These are phyloP conservation scores for Mactra quadrangularis DNA, from an alignment of 1,140 invertebrate species.

Conservation along the genomic window DNA sequence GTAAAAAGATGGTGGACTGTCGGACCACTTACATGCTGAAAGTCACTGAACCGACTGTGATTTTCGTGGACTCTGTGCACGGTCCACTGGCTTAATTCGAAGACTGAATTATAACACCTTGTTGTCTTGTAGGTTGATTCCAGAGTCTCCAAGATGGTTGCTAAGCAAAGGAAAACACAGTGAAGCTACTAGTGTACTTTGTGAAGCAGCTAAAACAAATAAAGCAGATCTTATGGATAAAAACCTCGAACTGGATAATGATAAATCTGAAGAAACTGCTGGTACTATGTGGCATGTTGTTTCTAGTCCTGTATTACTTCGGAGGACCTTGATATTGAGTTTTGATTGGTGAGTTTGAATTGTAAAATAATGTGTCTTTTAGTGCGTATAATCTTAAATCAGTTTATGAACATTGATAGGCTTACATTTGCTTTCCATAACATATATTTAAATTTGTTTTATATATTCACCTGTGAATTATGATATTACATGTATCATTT, in stretches of 20 bases:
- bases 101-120: too few relatives aligned
- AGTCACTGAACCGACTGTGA: too few relatives aligned
- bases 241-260: conserved; percentile 23
- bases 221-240: conserved; percentile 47
- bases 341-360: conserved; percentile 30
- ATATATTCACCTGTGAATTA: too few relatives aligned
- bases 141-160: conserved; percentile 69
- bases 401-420: too few relatives aligned
- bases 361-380: not conserved
- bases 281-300: conserved; percentile 77
- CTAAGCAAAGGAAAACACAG: conserved; percentile 35
- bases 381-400: not conserved
- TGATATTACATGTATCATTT: too few relatives aligned
- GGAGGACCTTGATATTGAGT: conserved; percentile 4
- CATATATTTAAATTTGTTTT: too few relatives aligned
- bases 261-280: not conserved
- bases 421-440: too few relatives aligned
- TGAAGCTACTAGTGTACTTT: conserved; percentile 47
- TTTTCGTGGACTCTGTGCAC: too few relatives aligned
- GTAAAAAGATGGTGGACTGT: too few relatives aligned
- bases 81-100: too few relatives aligned
- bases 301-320: conserved; percentile 7
- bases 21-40: too few relatives aligned
- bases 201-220: conserved; percentile 64
- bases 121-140: conserved; percentile 64